These are phyloP conservation scores for Drosophila flavopinicola DNA, from an alignment of 2,888 invertebrate genomes.

Conservation along the genomic window DNA sequence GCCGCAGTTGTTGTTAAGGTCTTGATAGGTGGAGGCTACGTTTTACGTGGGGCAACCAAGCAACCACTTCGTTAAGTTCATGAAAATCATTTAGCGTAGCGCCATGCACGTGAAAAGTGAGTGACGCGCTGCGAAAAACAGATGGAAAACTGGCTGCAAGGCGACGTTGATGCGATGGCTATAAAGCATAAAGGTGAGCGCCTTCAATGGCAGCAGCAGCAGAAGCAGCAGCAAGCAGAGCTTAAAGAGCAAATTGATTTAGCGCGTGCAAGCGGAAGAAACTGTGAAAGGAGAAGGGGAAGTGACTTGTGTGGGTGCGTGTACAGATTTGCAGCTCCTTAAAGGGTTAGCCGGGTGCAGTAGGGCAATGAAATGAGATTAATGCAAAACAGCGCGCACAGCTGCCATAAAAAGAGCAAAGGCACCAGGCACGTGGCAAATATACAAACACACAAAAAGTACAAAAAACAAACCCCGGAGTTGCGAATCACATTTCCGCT, in stretches of 20 bases:
- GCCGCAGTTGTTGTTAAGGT: slow-evolving; percentile 59
- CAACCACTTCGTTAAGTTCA: slow-evolving; percentile 77
- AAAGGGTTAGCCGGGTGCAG: slow-evolving; percentile 23
- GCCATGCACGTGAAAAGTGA: slow-evolving; percentile 46
- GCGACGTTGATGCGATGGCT: slow-evolving; percentile 52
- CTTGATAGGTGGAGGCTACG: slow-evolving; percentile 22
- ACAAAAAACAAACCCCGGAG: slow-evolving; percentile 1
- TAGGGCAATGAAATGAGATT: slow-evolving; percentile 76
- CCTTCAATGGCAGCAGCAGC: slow-evolving; percentile 30
- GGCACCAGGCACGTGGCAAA: slow-evolving; percentile 61
- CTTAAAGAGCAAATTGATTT: slow-evolving; percentile 80
- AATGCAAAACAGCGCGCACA: slow-evolving; percentile 73
- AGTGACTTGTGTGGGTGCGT: slow-evolving; percentile 9
- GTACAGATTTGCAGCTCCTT: slow-evolving; percentile 43
- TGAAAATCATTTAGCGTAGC: slow-evolving; percentile 76
- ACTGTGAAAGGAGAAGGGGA: slow-evolving; percentile 27
- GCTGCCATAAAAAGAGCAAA: slow-evolving; percentile 53
- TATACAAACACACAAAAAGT: background rate
- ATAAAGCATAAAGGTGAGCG: slow-evolving; percentile 48
- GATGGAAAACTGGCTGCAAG: slow-evolving; percentile 15
- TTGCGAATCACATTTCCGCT: slow-evolving; percentile 31
- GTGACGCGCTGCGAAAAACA: slow-evolving; percentile 10
- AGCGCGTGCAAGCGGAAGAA: slow-evolving; percentile 77
- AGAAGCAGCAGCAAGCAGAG: slow-evolving; percentile 31
- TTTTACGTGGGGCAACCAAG: slow-evolving; percentile 38